Percentiles rank a stretch among this genome's conserved stretches.
phyloP scores from a whole-genome alignment of 2,888 invertebrate genomes.

The Bedellia somnulentella region DNA sequence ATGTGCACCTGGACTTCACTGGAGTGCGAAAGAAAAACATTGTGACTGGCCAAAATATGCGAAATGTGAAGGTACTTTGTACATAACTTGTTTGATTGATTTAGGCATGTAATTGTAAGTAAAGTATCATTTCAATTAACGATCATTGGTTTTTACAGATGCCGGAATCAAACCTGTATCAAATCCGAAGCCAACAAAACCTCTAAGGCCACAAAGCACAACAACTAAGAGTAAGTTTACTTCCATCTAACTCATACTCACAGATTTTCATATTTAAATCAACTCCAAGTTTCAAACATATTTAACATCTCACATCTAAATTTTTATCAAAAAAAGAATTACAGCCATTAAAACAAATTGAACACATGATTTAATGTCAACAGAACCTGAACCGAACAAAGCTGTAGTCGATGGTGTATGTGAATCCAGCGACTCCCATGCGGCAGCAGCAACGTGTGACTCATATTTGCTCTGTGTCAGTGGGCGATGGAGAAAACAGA shows the following conservation, averaged over 20 bases:
- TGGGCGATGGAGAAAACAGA: slow-evolving; percentile 69
- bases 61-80: slow-evolving; percentile 61
- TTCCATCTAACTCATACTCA: too few species aligned
- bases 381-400: slow-evolving; percentile 15
- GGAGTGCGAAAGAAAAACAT: slow-evolving; percentile 67
- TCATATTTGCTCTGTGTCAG: slow-evolving; percentile 75
- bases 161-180: too few species aligned
- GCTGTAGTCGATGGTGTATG: slow-evolving; percentile 22
- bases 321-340: too few species aligned
- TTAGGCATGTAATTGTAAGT: too few species aligned
- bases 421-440: slow-evolving; percentile 26
- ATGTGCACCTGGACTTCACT: slow-evolving; percentile 83
- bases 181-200: slow-evolving; percentile 27
- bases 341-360: too few species aligned
- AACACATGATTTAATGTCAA: too few species aligned
- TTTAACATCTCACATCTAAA: too few species aligned
- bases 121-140: too few species aligned
- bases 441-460: slow-evolving; percentile 69
- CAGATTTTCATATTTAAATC: too few species aligned
- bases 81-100: too few species aligned
- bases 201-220: slow-evolving; percentile 22
- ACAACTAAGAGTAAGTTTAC: slow-evolving; percentile 14
- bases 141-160: too few species aligned
- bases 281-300: too few species aligned
- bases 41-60: slow-evolving; percentile 84